Conservation (phyloP, 2,113 vertebrate species). For the Spea bombifrons region DNA sequence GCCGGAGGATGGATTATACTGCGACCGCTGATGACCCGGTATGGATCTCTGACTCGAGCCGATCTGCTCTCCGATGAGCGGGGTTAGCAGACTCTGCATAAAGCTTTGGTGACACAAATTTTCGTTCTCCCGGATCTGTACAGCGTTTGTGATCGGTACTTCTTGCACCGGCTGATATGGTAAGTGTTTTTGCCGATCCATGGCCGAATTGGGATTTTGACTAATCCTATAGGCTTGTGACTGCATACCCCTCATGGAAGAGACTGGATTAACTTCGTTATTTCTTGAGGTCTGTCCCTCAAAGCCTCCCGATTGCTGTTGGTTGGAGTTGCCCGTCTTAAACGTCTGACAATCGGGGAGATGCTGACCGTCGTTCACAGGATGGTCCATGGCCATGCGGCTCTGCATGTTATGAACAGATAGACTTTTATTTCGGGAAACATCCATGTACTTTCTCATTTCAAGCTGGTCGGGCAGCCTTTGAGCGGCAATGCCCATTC, state of each 20-base stretch:
- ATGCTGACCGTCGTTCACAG: slow-evolving; percentile 66
- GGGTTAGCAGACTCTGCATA: slow-evolving; percentile 90
- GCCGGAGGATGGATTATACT: slow-evolving; percentile 81
- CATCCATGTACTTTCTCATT: slow-evolving; percentile 86
- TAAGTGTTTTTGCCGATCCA: slow-evolving; percentile 82
- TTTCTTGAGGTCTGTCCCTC: slow-evolving; percentile 86
- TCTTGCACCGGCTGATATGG: slow-evolving; percentile 81
- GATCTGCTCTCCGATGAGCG: slow-evolving; percentile 86
- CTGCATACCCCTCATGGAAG: slow-evolving; percentile 79
- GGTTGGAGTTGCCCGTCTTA: slow-evolving; percentile 72
- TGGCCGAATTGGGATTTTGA: slow-evolving; percentile 65
- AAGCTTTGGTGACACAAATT: slow-evolving; percentile 88
- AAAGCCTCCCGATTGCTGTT: slow-evolving; percentile 72
- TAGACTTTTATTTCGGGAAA: slow-evolving; percentile 82
- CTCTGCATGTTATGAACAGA: slow-evolving; percentile 81
- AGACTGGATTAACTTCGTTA: slow-evolving; percentile 77
- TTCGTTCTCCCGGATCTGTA: slow-evolving; percentile 80
- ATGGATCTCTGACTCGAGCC: slow-evolving; percentile 70
- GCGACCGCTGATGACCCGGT: slow-evolving; percentile 80
- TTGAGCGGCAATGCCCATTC: slow-evolving; percentile 85
- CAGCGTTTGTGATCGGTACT: slow-evolving; percentile 71
- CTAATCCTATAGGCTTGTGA: slow-evolving; percentile 83
- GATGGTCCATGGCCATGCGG: slow-evolving; percentile 76
- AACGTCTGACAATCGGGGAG: slow-evolving; percentile 88
- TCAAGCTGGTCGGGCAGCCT: slow-evolving; percentile 86